These are phyloP conservation scores for Augochlorella aurata DNA, from an alignment of 2,888 invertebrate genomes.

Conservation along the genomic window DNA sequence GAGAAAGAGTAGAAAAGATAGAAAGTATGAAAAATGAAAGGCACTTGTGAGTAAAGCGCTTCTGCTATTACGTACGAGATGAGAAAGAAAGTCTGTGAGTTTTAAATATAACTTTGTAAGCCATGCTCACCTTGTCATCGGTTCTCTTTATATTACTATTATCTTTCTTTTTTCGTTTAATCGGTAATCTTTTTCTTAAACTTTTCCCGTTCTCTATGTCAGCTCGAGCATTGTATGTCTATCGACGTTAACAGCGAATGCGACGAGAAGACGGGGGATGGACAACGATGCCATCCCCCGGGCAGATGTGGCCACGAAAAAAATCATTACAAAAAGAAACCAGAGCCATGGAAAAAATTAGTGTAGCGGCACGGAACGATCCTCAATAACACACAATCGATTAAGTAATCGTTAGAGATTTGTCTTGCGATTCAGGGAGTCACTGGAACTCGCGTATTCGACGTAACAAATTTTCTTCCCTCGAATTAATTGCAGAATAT, in stretches of 20 bases:
- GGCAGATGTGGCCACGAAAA: neutral
- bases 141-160: constrained; percentile 48
- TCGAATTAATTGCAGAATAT: neutral
- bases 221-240: constrained; percentile 20
- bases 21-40: constrained; percentile 18
- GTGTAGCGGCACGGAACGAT: constrained; percentile 49
- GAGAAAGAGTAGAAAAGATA: neutral
- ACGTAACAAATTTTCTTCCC: neutral
- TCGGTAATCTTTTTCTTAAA: neutral
- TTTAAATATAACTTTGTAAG: constrained; percentile 70
- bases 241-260: constrained; percentile 30
- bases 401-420: constrained; percentile 40
- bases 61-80: constrained; percentile 72
- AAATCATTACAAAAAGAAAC: constrained; percentile 26
- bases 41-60: constrained; percentile 73
- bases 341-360: constrained; percentile 58
- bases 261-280: constrained; percentile 20
- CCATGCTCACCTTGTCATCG: constrained; percentile 77
- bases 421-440: neutral
- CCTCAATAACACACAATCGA: constrained; percentile 60
- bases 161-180: constrained; percentile 23
- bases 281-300: neutral
- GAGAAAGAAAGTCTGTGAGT: constrained; percentile 66
- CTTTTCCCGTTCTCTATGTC: constrained; percentile 1
- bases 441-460: neutral